Conservation (phyloP, 64 coral and sea anemone species). For the Trachythela sp. region DNA sequence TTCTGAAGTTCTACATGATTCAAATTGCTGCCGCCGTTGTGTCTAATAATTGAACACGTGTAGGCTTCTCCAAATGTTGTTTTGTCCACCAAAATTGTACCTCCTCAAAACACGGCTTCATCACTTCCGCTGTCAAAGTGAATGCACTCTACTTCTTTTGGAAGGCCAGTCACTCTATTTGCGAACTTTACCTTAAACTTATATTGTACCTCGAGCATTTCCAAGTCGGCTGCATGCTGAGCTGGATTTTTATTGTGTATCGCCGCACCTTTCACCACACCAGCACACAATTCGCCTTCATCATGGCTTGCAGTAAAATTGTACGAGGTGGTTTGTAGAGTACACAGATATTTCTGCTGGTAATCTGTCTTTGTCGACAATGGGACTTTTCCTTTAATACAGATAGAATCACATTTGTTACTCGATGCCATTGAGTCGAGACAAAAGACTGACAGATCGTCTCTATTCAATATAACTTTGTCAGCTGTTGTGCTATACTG, state of each 20-base stretch:
- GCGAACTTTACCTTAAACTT: slow-evolving; percentile 4
- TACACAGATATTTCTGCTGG: slow-evolving; percentile 12
- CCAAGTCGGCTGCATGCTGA: slow-evolving; percentile 27
- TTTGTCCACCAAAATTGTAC: slow-evolving; percentile 53
- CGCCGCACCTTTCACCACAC: slow-evolving; percentile 9
- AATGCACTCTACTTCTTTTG: slow-evolving; percentile 31
- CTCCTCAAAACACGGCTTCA: slow-evolving; percentile 8
- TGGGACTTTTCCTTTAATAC: slow-evolving; percentile 14
- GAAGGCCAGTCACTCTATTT: background rate
- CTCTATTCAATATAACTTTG: slow-evolving; percentile 12
- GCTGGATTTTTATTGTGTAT: slow-evolving; percentile 30
- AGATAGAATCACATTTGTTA: slow-evolving; percentile 19
- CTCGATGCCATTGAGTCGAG: slow-evolving; percentile 30
- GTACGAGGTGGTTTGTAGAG: slow-evolving; percentile 23
- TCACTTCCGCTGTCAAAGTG: slow-evolving; percentile 1
- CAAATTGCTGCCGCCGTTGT: slow-evolving; percentile 36
- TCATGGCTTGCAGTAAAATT: slow-evolving; percentile 24
- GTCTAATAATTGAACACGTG: background rate
- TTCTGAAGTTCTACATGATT: slow-evolving; percentile 55
- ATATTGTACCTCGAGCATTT: slow-evolving; percentile 13
- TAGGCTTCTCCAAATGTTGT: slow-evolving; percentile 11
- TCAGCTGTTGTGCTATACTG: slow-evolving; percentile 20
- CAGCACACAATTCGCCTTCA: slow-evolving; percentile 34
- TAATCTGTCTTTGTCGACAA: slow-evolving; percentile 39
- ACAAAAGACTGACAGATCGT: slow-evolving; percentile 24